Percentiles rank a stretch among this genome's conserved stretches.
Conservation (phyloP, 1,140 invertebrate genomes). For the Drosophila nannoptera region DNA sequence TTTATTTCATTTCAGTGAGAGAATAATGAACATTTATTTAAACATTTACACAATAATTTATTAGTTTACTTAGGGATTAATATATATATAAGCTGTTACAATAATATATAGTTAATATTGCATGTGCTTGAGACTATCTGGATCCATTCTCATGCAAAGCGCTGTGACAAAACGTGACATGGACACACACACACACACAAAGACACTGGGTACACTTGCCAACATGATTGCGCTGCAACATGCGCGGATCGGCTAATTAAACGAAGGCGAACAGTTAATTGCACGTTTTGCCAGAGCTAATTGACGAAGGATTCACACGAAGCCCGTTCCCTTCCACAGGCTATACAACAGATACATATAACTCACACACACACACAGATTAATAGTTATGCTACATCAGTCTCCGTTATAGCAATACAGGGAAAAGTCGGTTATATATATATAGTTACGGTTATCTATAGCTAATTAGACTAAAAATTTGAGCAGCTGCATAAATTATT, state of each 20-base stretch:
- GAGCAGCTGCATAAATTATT: slow-evolving; percentile 39
- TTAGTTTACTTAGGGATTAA: slow-evolving; percentile 32
- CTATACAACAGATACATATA: slow-evolving; percentile 29
- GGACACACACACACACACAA: not conserved
- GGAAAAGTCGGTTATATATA: slow-evolving; percentile 48
- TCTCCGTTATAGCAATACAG: slow-evolving; percentile 60
- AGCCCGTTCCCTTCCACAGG: not conserved
- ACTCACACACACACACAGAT: slow-evolving; percentile 9
- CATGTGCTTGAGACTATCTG: slow-evolving; percentile 10
- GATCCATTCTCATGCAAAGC: slow-evolving; percentile 5
- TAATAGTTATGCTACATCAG: slow-evolving; percentile 49
- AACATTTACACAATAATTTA: slow-evolving; percentile 44
- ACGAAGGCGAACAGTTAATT: slow-evolving; percentile 54
- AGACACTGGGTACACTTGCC: slow-evolving; percentile 6
- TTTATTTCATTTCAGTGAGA: slow-evolving; percentile 5
- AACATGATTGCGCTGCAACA: slow-evolving; percentile 34
- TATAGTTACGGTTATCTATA: slow-evolving; percentile 52
- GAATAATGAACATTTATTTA: not conserved
- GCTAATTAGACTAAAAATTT: slow-evolving; percentile 57
- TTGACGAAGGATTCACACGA: slow-evolving; percentile 61
- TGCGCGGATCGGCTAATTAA: slow-evolving; percentile 47
- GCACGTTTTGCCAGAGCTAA: slow-evolving; percentile 57
- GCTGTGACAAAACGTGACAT: slow-evolving; percentile 4
- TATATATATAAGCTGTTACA: slow-evolving; percentile 6
- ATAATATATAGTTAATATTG: slow-evolving; percentile 24